These are phyloP conservation scores for Dicroscelio sp. DNA, from an alignment of 2,888 invertebrate genomes.

Conservation along the genomic window DNA sequence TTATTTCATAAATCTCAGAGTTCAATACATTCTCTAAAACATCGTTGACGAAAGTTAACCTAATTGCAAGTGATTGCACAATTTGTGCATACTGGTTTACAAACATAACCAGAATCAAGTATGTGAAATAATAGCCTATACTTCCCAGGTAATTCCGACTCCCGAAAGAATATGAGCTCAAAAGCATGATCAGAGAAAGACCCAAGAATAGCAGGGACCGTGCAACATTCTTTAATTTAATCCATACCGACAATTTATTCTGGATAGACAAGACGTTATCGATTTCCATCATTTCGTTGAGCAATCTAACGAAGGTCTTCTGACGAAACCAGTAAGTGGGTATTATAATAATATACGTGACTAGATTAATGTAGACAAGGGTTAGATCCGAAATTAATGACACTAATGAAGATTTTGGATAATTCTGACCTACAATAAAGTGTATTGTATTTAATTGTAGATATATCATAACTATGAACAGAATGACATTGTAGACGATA, in stretches of 20 bases:
- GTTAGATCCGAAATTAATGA: not conserved
- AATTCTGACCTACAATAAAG: not conserved
- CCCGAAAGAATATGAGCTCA: not conserved
- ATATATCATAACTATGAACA: not conserved
- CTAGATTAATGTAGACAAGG: not conserved
- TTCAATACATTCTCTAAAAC: not conserved
- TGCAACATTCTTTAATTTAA: not conserved
- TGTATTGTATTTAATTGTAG: not conserved
- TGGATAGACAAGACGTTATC: constrained; percentile 7
- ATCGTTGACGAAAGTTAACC: not conserved
- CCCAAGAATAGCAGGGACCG: not conserved
- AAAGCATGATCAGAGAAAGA: not conserved
- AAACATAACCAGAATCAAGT: not conserved
- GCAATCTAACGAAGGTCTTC: not conserved
- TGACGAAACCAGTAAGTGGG: constrained; percentile 15
- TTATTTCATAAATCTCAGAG: not conserved
- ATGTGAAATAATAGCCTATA: not conserved
- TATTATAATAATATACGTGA: not conserved
- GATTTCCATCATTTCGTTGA: constrained; percentile 25
- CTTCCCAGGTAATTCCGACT: not conserved
- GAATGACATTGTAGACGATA: not conserved
- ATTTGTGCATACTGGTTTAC: constrained; percentile 27
- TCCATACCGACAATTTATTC: not conserved
- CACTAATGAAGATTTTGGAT: not conserved
- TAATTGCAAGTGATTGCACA: not conserved